Base-by-base conservation (phyloP, 2,888 invertebrate genomes). In the Orthosia cruda region DNA sequence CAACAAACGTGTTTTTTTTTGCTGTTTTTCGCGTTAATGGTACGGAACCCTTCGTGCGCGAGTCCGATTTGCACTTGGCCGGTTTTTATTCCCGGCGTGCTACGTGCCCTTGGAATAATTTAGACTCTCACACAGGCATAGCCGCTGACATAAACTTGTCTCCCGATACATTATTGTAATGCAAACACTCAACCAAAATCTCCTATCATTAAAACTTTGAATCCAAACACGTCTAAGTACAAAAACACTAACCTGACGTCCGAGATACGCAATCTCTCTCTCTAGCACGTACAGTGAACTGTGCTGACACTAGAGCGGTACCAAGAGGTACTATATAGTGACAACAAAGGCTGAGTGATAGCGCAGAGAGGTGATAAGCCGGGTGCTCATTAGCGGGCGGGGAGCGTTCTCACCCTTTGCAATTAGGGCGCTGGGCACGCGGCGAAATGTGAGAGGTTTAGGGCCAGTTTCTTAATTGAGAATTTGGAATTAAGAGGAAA, bases 291-390 rank as follows among this genome's bases (percentile, higher is more conserved):
- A 57, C 57, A 55, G 40, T 70, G 4, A 58, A 15, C 62, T 77
- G 59, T 61, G 72, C 70, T 50, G 23, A 62, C 71, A 55, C 23
- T 26, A 52, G 49, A 82, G 69, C 66, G 59, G 59, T 18, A 61
- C 59, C 47, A 20, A 80, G 80, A 65, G 78, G 74, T 55, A 45
- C 76, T 74, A 59, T 63, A 66, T 63, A n/a, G 77, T 74, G 67
- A 81, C 76, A 76, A 80, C 82, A 82, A 82, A 83, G 80, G 71
- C 61, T 13, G 54, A 23, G 58, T 66, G 73, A 73, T 63, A 70
- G 57, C 58, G 61, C 16, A 50, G 67, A 74, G 81, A 74, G 72
- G 71, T 64, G 72, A 77, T 77, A 77, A 77, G 78, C 63, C 58
- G 15, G n/a, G 52, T 16, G 54, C 79, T 77, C 79, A 77, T 77